These are phyloP conservation scores for Oxytorus armatus DNA, from an alignment of 2,888 invertebrate species.

Conservation along the genomic window DNA sequence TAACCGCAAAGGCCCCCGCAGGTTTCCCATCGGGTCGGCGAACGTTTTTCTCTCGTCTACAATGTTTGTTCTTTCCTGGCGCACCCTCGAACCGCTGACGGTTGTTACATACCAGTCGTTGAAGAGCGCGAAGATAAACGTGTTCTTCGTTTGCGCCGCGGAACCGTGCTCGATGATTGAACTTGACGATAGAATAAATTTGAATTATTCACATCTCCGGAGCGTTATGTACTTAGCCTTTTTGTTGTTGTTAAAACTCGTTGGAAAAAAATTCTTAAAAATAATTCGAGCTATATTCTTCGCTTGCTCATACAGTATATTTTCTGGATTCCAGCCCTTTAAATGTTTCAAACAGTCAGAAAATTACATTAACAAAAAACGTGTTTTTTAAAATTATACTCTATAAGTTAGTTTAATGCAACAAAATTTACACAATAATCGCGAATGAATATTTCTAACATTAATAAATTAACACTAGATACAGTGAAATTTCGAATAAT, in stretches of 20 bases:
- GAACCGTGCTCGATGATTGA: conserved; percentile 23
- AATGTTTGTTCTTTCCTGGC: conserved; percentile 54
- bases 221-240: neutral
- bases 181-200: conserved; percentile 48
- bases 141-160: conserved; percentile 18
- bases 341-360: no score
- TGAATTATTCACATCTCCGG: conserved; percentile 26
- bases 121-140: conserved; percentile 17
- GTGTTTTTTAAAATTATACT: no score
- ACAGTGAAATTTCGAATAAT: no score
- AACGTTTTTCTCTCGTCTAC: conserved; percentile 31
- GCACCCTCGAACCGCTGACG: conserved; percentile 19
- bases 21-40: conserved; percentile 21
- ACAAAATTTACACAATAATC: no score
- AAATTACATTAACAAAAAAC: no score
- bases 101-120: neutral
- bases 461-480: no score
- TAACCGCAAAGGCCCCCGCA: conserved; percentile 37
- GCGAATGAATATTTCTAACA: no score
- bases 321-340: no score
- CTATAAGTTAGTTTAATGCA: no score
- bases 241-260: conserved; percentile 15
- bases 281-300: conserved; percentile 22
- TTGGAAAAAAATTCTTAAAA: conserved; percentile 4
- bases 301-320: no score